These are phyloP conservation scores for Panurus biarmicus DNA, from an alignment of 2,113 vertebrate species.

Conservation along the genomic window DNA sequence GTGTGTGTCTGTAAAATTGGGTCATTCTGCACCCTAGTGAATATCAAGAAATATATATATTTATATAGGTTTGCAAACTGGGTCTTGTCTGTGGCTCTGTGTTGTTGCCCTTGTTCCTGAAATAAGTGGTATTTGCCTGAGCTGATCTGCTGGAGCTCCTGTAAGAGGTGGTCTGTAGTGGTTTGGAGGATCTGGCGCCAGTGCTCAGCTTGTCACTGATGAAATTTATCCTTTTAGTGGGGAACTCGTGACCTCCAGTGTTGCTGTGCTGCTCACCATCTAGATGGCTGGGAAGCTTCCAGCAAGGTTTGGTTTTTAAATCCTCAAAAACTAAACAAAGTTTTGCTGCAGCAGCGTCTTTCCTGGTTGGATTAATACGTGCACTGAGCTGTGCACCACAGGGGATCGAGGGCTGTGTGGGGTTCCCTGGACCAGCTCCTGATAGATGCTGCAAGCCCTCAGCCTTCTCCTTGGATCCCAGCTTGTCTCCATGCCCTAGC, in stretches of 20 bases:
- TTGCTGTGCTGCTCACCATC: not conserved
- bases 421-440: not conserved
- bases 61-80: constrained; percentile 1
- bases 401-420: not conserved
- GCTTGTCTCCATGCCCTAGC: not conserved
- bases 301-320: not conserved
- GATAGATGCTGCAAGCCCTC: not conserved
- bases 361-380: not conserved
- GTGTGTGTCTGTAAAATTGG: not conserved
- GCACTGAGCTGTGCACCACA: not conserved
- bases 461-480: not conserved
- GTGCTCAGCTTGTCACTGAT: not conserved
- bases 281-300: not conserved
- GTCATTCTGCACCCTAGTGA: not conserved
- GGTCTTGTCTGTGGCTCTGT: not conserved
- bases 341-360: not conserved
- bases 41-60: not conserved
- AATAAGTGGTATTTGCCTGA: not conserved
- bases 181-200: not conserved
- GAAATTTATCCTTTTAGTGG: not conserved
- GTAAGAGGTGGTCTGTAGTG: not conserved
- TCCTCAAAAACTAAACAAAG: not conserved
- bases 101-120: constrained; percentile 22
- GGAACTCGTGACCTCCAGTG: not conserved
- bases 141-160: not conserved